phyloP scores from a whole-genome alignment of 2,113 vertebrate genomes.

The Lates calcarifer region DNA sequence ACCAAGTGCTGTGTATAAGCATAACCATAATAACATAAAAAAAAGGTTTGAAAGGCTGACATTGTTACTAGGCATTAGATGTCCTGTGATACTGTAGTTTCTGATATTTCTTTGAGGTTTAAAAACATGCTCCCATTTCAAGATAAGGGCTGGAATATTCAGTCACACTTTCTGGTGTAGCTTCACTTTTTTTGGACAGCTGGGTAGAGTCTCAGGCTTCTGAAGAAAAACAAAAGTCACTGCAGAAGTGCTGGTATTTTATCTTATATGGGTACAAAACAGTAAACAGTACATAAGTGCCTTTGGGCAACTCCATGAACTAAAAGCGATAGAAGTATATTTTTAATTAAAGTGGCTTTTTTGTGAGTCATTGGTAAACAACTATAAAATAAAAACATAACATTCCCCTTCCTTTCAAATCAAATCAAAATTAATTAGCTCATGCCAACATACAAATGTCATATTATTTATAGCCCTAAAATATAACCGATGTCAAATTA shows the following conservation, averaged over 20 bases:
- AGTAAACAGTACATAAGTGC: constrained; percentile 14
- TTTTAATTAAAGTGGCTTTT: constrained; percentile 35
- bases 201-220: too few relatives aligned
- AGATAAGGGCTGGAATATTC: background rate
- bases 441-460: constrained; percentile 5
- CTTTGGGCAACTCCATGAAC: constrained; percentile 21
- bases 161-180: background rate
- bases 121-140: background rate
- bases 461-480: constrained; percentile 21
- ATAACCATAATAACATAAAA: background rate
- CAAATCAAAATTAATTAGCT: constrained; percentile 37
- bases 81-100: background rate
- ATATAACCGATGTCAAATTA: background rate
- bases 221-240: too few relatives aligned
- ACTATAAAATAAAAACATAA: constrained; percentile 15
- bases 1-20: background rate
- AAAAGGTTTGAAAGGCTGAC: too few relatives aligned
- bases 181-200: too few relatives aligned
- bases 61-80: too few relatives aligned
- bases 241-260: too few relatives aligned
- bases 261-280: too few relatives aligned
- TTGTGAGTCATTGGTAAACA: constrained; percentile 47
- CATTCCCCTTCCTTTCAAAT: constrained; percentile 37
- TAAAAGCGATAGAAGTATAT: constrained; percentile 1
- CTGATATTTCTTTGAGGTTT: background rate